Base-by-base conservation (phyloP, 2,797 vertebrate genomes). In the Fringilla coelebs region DNA sequence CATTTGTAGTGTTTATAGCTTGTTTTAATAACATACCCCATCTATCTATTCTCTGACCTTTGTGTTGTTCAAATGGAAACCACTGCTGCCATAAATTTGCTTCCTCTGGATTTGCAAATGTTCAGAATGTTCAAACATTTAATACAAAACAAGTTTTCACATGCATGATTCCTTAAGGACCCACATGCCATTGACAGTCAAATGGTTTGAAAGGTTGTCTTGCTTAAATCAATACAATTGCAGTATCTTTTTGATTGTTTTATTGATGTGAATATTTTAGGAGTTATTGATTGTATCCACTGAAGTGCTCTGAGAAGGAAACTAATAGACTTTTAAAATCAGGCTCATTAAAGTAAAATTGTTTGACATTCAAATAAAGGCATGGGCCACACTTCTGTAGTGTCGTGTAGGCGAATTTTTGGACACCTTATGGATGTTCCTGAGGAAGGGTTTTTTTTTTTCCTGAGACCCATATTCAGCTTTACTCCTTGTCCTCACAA, bases 21-120 rank as follows among this genome's bases (percentile, higher is more conserved):
- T 83, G 52, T 82, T 96, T 90, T 91, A 88, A 91, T 94, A 90
- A 87, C 66, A 49, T 57, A 51, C 29, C 58, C 11, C 32, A 43
- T 80, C 26, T 85, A 28, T 88, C 85, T 88, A 40, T 84, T 91
- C 75, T 91, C 75, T 93, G 85, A 92, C 76, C 74, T 90, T 95
- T 79, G 24, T 63, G 38, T 43, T 93, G 67, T 70, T 94, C 63
- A 84, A n/a, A 71, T 79, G 36, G 38, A 93, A 94, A 78, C 14
- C 5, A 0, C 70, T 90, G 31, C 34, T 71, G 65, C 62, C 60
- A 46, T 85, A 62, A 80, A 76, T 83, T 88, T 88, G 36, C 45
- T 85, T 92, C 55, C 29, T 81, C 49, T 72, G 75, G 34, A 65
- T 92, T 66, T 91, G 40, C 31, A 88, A 87, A 71, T 25, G 19